phyloP scores from a whole-genome alignment of 2,113 vertebrate species.

The Nannospalax galili region DNA sequence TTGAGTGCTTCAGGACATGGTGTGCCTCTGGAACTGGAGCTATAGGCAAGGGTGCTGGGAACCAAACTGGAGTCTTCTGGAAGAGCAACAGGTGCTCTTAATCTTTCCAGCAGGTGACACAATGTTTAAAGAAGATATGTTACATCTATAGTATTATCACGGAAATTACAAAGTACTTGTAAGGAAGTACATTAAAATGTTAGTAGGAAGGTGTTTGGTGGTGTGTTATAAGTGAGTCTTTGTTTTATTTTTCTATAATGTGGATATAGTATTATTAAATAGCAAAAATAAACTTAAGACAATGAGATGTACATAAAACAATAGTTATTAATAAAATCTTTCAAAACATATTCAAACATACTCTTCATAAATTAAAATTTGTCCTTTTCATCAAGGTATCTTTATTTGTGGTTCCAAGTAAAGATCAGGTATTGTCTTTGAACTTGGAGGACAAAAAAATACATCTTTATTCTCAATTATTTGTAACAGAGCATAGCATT shows the following conservation, averaged over 20 bases:
- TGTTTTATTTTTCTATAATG: not conserved
- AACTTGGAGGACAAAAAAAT: constrained; percentile 1
- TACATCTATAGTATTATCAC: not conserved
- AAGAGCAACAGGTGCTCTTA: too few relatives aligned
- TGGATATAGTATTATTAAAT: not conserved
- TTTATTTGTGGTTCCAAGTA: not conserved
- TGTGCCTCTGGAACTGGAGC: too few relatives aligned
- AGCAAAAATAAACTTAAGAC: not conserved
- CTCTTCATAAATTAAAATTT: not conserved
- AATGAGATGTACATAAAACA: not conserved
- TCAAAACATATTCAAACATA: not conserved
- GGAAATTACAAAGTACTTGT: not conserved
- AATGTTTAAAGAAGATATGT: not conserved
- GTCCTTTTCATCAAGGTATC: not conserved
- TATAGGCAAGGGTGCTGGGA: too few relatives aligned
- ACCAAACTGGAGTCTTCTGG: too few relatives aligned
- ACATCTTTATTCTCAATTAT: not conserved
- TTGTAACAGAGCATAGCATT: not conserved
- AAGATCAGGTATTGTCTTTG: not conserved
- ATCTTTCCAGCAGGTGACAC: too few relatives aligned
- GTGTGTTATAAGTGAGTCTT: not conserved
- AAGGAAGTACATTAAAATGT: not conserved
- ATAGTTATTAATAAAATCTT: not conserved
- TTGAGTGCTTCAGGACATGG: too few relatives aligned
- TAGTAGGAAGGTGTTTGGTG: not conserved